These are phyloP conservation scores for Pipa parva DNA, from an alignment of 2,113 vertebrate genomes.

Conservation along the genomic window DNA sequence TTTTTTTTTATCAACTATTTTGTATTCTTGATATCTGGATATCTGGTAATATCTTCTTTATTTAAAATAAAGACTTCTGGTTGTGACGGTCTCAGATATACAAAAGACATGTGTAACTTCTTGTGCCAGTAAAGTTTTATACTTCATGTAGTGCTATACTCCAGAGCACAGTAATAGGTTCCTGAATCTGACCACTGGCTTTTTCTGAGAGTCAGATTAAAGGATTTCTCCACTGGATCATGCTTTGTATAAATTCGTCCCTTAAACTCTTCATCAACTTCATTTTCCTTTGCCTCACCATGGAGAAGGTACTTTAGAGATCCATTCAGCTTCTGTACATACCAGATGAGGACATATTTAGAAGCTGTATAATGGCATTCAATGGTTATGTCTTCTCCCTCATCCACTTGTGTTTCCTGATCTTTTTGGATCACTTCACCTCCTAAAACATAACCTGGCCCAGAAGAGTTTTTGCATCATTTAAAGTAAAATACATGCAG, in stretches of 20 bases:
- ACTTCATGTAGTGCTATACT: constrained; percentile 14
- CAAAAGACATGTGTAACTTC: background rate
- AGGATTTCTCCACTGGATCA: background rate
- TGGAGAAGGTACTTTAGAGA: constrained; percentile 24
- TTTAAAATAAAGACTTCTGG: no score
- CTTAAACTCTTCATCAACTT: constrained; percentile 6
- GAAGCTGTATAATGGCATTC: constrained; percentile 1
- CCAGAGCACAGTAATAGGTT: constrained; percentile 22
- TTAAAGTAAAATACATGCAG: background rate
- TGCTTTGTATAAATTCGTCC: constrained; percentile 6
- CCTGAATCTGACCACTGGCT: constrained; percentile 15
- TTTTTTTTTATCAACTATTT: no score
- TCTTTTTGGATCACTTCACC: background rate
- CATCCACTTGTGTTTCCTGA: background rate
- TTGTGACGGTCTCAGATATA: no score
- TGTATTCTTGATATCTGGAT: no score
- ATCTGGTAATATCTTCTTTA: no score
- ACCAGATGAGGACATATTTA: constrained; percentile 36
- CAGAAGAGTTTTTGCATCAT: background rate
- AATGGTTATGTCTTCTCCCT: background rate
- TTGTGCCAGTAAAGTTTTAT: background rate
- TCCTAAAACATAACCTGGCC: background rate
- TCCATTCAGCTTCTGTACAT: constrained; percentile 6
- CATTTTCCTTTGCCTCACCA: constrained; percentile 20
- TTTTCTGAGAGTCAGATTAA: constrained; percentile 13